Base-by-base conservation (phyloP, 2,888 invertebrate species). In the Athalia cordata region DNA sequence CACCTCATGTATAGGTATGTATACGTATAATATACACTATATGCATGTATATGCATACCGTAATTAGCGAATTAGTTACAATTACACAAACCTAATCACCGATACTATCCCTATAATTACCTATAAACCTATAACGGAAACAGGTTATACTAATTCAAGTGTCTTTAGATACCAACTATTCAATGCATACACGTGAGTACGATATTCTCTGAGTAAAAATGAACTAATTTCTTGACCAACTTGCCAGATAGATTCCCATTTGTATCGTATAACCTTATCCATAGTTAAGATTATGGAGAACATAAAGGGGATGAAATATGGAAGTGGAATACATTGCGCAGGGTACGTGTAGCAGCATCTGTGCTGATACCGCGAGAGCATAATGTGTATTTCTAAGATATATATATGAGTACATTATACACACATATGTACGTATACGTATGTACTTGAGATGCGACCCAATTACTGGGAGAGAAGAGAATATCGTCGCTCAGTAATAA, bases 391-490 rank as follows among this genome's bases (percentile, higher is more conserved):
- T 47, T 72, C 59, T 57, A 67, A 50, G 49, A 67, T 67, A 50
- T 67, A 67, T 67, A 45, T 15, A 50, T 52, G 8, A n/a, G 9
- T 11, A n/a, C 8, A 4, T 8, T 11, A 55, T 55, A 55, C 55
- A 55, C 55, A 55, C 8, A n/a, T 8, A 55, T 55, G 8, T 62
- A 29, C 62, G 13, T 55, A 29, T 8, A 55, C 4, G 9, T 55
- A n/a, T 8, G 55, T 4, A 55, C 55, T 64, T 62, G 43, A 64
- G 75, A 75, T 75, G 75, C 75, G 75, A 75, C 75, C 75, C 75
- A 75, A 62, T 75, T 75, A 75, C 75, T 52, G 47, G 8, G 57
- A 52, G 59, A 29, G 29, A 29, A 29, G 29, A 29, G 29, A 29
- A 29, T 29, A 29, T 29, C 29, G 29, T 29, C 29, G 29, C 29